Evolutionary conservation across 1,140 invertebrate genomes (phyloP).

Genomic region (Drosophila nikananu): DNA sequence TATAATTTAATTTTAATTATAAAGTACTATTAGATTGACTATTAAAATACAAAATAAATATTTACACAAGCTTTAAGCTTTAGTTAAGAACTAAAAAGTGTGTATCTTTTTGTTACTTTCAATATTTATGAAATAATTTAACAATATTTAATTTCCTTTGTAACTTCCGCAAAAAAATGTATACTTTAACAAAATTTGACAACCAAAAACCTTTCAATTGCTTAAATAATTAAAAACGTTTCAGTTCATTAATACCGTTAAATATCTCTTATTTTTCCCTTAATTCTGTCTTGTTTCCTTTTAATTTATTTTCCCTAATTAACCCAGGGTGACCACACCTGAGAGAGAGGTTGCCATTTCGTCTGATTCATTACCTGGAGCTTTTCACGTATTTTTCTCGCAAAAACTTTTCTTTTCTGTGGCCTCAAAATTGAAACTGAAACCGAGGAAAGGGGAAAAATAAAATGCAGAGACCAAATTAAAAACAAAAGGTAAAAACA

Average conservation of each 20-base stretch:
- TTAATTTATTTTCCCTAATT: background rate
- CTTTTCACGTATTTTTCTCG: conserved; percentile 27
- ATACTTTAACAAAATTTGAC: too few relatives aligned
- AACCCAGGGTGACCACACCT: conserved; percentile 1
- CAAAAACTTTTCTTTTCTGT: conserved; percentile 13
- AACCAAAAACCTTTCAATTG: background rate
- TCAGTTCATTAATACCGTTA: background rate
- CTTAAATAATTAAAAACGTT: conserved; percentile 1
- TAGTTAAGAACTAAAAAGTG: too few relatives aligned
- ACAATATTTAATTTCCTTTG: too few relatives aligned
- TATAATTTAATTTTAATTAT: too few relatives aligned
- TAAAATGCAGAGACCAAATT: conserved; percentile 24
- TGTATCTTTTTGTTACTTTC: too few relatives aligned
- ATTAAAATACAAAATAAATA: too few relatives aligned
- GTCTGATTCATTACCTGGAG: conserved; percentile 14
- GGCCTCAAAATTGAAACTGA: conserved; percentile 21
- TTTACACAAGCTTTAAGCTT: too few relatives aligned
- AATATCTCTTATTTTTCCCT: background rate
- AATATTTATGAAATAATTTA: background rate
- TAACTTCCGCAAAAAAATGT: too few relatives aligned
- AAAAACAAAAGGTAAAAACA: conserved; percentile 13
- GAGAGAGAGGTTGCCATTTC: conserved; percentile 14
- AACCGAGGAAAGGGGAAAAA: background rate
- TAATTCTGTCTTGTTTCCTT: background rate
- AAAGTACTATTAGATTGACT: too few relatives aligned